Evolutionary conservation across 1,140 invertebrate genomes (phyloP).

Genomic region (Brachionus koreanus): DNA sequence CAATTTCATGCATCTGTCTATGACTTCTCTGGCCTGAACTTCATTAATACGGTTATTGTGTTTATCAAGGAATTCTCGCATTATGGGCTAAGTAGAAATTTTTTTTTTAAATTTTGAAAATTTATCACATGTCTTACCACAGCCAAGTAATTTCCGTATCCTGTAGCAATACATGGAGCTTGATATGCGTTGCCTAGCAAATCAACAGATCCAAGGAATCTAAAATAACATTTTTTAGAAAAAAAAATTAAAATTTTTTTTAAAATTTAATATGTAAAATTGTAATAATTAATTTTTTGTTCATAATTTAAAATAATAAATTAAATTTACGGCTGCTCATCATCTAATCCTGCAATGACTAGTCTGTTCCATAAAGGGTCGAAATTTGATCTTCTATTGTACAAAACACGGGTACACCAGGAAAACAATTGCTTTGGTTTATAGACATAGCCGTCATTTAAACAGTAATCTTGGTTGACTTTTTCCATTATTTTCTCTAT

Average conservation of each 20-base stretch:
- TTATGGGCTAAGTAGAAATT: slow-evolving; percentile 63
- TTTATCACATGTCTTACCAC: slow-evolving; percentile 56
- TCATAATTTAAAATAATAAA: neutral
- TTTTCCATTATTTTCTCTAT: slow-evolving; percentile 81
- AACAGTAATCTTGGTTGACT: slow-evolving; percentile 84
- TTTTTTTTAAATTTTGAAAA: neutral
- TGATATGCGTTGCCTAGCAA: slow-evolving; percentile 84
- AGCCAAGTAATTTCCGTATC: slow-evolving; percentile 81
- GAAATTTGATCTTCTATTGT: slow-evolving; percentile 81
- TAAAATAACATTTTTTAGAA: slow-evolving; percentile 50
- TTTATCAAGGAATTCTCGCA: slow-evolving; percentile 70
- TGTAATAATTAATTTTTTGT: neutral
- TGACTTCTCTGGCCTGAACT: slow-evolving; percentile 68
- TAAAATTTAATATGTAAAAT: neutral
- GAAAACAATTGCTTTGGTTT: slow-evolving; percentile 81
- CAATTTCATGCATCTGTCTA: slow-evolving; percentile 78
- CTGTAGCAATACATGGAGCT: slow-evolving; percentile 76
- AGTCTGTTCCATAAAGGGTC: slow-evolving; percentile 93
- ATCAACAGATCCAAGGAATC: slow-evolving; percentile 82
- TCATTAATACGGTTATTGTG: slow-evolving; percentile 57
- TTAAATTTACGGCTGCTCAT: slow-evolving; percentile 63
- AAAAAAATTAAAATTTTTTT: neutral
- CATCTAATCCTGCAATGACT: slow-evolving; percentile 79
- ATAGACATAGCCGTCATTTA: slow-evolving; percentile 79
- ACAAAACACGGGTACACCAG: slow-evolving; percentile 87